Evolutionary conservation across 2,888 invertebrate species (phyloP).

Genomic region (Tetragonisca angustula): DNA sequence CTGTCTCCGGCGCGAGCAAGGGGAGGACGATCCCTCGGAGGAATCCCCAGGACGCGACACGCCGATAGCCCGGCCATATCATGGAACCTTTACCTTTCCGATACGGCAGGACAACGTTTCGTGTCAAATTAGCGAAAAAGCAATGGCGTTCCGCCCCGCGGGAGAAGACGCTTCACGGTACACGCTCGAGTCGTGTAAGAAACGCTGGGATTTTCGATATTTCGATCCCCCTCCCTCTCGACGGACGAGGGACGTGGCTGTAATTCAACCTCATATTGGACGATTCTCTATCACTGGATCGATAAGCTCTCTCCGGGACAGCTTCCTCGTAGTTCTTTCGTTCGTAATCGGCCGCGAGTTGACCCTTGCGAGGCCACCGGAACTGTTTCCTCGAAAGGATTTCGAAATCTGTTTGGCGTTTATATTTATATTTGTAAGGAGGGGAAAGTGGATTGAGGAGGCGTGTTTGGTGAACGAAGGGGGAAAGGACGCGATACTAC

Average conservation of each 20-base stretch:
- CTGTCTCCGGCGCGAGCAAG: constrained; percentile 33
- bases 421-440: neutral
- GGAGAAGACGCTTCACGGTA: constrained; percentile 61
- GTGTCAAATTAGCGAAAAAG: constrained; percentile 74
- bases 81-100: constrained; percentile 43
- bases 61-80: constrained; percentile 55
- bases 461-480: neutral
- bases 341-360: constrained; percentile 8
- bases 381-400: neutral
- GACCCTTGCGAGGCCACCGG: neutral
- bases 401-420: neutral
- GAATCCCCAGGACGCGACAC: constrained; percentile 58
- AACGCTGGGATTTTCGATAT: constrained; percentile 65
- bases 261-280: constrained; percentile 70
- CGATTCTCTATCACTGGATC: constrained; percentile 63
- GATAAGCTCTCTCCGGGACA: constrained; percentile 60
- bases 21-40: constrained; percentile 28
- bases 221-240: constrained; percentile 24
- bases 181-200: constrained; percentile 67
- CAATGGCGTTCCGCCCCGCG: constrained; percentile 68
- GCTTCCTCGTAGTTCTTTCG: constrained; percentile 19
- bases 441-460: neutral
- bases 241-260: constrained; percentile 14
- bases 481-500: too few relatives aligned
- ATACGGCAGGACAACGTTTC: constrained; percentile 67